Percentiles rank a stretch among this genome's conserved stretches.
These are phyloP conservation scores for Drosophila meridionalis DNA, from an alignment of 2,888 invertebrate species.

Conservation along the genomic window DNA sequence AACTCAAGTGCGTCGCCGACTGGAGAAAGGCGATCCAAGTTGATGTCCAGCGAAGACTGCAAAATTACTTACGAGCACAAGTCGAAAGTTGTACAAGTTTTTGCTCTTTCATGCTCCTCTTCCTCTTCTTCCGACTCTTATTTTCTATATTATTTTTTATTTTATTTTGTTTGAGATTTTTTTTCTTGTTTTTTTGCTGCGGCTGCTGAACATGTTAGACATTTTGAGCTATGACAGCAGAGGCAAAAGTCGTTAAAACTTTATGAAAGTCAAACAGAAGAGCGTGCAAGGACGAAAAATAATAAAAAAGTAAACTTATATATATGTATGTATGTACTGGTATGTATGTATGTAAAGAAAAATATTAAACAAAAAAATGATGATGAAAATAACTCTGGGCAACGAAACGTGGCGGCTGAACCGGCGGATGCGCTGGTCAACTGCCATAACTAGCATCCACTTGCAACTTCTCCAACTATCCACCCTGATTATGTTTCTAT, in stretches of 20 bases:
- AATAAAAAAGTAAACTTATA: slow-evolving; percentile 21
- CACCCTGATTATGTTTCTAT: slow-evolving; percentile 58
- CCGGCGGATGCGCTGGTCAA: slow-evolving; percentile 66
- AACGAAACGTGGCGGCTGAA: slow-evolving; percentile 72
- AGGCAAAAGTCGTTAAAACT: slow-evolving; percentile 83
- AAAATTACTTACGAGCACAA: slow-evolving; percentile 78
- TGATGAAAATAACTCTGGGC: slow-evolving; percentile 75
- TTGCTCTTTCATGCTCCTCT: slow-evolving; percentile 46
- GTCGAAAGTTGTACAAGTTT: slow-evolving; percentile 75
- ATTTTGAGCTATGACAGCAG: slow-evolving; percentile 70
- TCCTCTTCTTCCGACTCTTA: not conserved
- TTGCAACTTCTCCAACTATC: slow-evolving; percentile 44
- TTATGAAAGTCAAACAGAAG: slow-evolving; percentile 82
- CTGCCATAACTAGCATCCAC: slow-evolving; percentile 50
- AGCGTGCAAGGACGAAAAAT: slow-evolving; percentile 60
- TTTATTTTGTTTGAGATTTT: slow-evolving; percentile 18
- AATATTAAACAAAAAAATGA: slow-evolving; percentile 32
- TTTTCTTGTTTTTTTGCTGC: slow-evolving; percentile 23
- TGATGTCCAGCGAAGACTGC: slow-evolving; percentile 58
- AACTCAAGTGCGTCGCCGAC: slow-evolving; percentile 62
- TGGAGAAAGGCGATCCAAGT: slow-evolving; percentile 43
- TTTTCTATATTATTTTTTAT: slow-evolving; percentile 20
- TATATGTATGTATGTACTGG: slow-evolving; percentile 27
- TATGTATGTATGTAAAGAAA: slow-evolving; percentile 24
- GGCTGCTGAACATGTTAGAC: slow-evolving; percentile 73